Conservation (phyloP, 2,888 invertebrate genomes). For the Drosophila sordidapex region DNA sequence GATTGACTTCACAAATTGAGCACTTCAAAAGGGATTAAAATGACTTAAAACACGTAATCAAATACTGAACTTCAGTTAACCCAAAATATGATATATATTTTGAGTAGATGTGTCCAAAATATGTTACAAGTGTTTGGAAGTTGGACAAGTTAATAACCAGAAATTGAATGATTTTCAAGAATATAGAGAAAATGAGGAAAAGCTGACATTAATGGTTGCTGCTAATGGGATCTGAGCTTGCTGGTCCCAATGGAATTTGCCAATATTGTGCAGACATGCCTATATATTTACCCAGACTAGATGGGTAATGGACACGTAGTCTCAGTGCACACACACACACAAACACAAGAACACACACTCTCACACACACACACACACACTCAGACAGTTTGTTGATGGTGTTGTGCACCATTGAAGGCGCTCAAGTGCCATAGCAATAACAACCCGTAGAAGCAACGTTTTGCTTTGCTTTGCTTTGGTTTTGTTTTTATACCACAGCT, state of each 20-base stretch:
- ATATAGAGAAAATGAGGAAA: background rate
- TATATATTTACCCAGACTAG: background rate
- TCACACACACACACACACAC: background rate
- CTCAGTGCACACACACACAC: background rate
- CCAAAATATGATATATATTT: no score
- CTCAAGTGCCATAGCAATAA: constrained; percentile 16
- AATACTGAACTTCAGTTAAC: background rate
- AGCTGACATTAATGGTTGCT: background rate
- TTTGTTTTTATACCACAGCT: constrained; percentile 5
- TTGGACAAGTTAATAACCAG: background rate
- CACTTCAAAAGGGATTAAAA: background rate
- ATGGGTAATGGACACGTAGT: constrained; percentile 18
- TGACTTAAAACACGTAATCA: background rate
- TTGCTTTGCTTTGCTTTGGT: constrained; percentile 13
- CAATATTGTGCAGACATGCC: background rate
- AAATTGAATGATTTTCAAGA: background rate
- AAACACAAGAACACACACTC: no score
- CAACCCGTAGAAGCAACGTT: constrained; percentile 24
- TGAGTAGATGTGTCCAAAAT: background rate
- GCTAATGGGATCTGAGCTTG: background rate
- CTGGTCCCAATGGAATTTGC: background rate
- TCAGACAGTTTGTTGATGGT: background rate
- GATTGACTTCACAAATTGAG: background rate
- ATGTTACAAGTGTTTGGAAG: no score
- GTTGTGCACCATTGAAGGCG: constrained; percentile 4